These are phyloP conservation scores for Hemicrepidius hirtus DNA, from an alignment of 2,888 invertebrate species.

Conservation along the genomic window DNA sequence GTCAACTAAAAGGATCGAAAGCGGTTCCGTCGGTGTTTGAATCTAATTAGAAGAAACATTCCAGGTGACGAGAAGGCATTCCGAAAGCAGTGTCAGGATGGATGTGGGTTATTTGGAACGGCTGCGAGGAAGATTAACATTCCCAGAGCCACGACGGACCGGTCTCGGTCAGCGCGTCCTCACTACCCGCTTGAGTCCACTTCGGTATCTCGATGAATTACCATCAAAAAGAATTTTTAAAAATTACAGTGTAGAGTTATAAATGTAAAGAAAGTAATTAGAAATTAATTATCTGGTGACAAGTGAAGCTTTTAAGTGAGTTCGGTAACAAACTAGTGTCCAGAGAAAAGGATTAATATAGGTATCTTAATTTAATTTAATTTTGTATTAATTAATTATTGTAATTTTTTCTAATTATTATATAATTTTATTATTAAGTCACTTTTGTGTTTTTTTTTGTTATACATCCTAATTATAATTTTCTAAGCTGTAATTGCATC, in stretches of 20 bases:
- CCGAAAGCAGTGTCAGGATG: constrained; percentile 60
- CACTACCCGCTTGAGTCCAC: constrained; percentile 34
- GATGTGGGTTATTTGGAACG: constrained; percentile 59
- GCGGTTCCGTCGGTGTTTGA: constrained; percentile 38
- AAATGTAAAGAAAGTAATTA: too few species aligned
- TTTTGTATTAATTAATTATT: too few species aligned
- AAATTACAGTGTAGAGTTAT: background rate
- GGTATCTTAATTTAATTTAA: too few species aligned
- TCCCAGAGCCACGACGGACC: constrained; percentile 60
- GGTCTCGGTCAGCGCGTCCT: constrained; percentile 56
- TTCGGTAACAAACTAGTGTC: too few species aligned
- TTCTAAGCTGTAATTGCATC: too few species aligned
- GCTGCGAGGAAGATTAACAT: constrained; percentile 62
- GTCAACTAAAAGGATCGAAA: background rate
- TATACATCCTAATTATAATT: too few species aligned
- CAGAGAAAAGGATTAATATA: too few species aligned
- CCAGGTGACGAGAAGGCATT: constrained; percentile 61
- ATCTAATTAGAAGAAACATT: constrained; percentile 64
- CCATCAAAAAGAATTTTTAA: constrained; percentile 3
- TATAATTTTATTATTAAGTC: too few species aligned
- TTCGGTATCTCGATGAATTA: constrained; percentile 28
- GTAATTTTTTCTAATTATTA: too few species aligned
- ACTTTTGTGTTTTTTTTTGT: too few species aligned
- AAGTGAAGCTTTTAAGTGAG: too few species aligned
- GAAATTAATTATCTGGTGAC: too few species aligned